Evolutionary conservation across 2,797 vertebrate species (phyloP).

Genomic region (Tadarida brasiliensis): DNA sequence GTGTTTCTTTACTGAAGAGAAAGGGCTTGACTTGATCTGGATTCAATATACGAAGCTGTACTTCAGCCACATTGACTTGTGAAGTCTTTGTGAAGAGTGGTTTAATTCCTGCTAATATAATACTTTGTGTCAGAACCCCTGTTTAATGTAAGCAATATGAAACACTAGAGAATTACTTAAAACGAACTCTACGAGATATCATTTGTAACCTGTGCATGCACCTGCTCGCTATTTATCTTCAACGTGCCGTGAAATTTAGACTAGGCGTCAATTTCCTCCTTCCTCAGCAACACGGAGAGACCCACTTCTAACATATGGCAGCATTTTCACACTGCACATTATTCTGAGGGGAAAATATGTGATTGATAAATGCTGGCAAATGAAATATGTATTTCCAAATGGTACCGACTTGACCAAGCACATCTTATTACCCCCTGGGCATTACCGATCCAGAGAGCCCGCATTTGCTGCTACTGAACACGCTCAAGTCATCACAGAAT

Average conservation of each 20-base stretch:
- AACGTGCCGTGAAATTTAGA: background rate
- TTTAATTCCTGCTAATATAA: background rate
- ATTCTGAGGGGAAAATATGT: constrained; percentile 68
- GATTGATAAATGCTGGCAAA: constrained; percentile 70
- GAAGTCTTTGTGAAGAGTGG: background rate
- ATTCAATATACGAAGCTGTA: background rate
- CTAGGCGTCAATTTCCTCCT: background rate
- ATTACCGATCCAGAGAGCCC: background rate
- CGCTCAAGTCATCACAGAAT: background rate
- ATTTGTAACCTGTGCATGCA: background rate
- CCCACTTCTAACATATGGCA: constrained; percentile 64
- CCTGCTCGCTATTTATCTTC: background rate
- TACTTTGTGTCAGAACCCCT: constrained; percentile 35
- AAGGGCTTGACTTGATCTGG: constrained; percentile 23
- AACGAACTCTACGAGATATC: constrained; percentile 1
- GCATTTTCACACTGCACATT: constrained; percentile 70
- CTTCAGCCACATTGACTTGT: background rate
- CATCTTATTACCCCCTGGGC: background rate
- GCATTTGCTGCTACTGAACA: background rate
- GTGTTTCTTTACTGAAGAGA: background rate
- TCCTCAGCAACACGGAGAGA: constrained; percentile 21
- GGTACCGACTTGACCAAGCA: constrained; percentile 19
- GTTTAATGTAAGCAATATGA: constrained; percentile 17
- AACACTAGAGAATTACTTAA: constrained; percentile 12
- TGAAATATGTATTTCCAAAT: constrained; percentile 75